These are phyloP conservation scores for Acleris laterana DNA, from an alignment of 2,888 invertebrate species.

Conservation along the genomic window DNA sequence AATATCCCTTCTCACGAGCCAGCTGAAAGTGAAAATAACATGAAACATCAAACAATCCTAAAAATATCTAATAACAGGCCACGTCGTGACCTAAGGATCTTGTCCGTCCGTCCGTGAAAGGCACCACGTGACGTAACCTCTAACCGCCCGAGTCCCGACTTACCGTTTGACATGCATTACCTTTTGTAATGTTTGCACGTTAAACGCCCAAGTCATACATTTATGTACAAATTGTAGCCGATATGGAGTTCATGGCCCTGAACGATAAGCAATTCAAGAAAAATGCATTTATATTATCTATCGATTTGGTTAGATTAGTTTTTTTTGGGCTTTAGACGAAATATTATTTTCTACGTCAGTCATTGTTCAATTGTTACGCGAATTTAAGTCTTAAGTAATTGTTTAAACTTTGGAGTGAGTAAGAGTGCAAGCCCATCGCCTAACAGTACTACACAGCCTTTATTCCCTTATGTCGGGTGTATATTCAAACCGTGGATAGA, in stretches of 20 bases:
- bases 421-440: too few relatives aligned
- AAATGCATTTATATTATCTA: not conserved
- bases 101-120: conserved; percentile 5
- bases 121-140: conserved; percentile 6
- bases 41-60: not conserved
- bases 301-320: not conserved
- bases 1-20: too few relatives aligned
- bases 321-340: not conserved
- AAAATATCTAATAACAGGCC: not conserved
- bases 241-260: too few relatives aligned
- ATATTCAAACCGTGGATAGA: too few relatives aligned
- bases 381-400: too few relatives aligned
- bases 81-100: conserved; percentile 13
- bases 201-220: too few relatives aligned
- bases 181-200: not conserved
- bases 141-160: conserved; percentile 6
- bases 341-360: not conserved
- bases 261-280: not conserved
- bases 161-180: conserved; percentile 1
- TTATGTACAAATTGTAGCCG: too few relatives aligned
- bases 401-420: too few relatives aligned
- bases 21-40: not conserved
- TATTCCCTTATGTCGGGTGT: too few relatives aligned
- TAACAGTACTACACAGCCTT: too few relatives aligned
- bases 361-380: too few relatives aligned